Evolutionary conservation across 1,140 invertebrate genomes (phyloP), one percentile per base, ranked within the genome.

Genomic region (Scaptodrosophila lebanonensis): DNA sequence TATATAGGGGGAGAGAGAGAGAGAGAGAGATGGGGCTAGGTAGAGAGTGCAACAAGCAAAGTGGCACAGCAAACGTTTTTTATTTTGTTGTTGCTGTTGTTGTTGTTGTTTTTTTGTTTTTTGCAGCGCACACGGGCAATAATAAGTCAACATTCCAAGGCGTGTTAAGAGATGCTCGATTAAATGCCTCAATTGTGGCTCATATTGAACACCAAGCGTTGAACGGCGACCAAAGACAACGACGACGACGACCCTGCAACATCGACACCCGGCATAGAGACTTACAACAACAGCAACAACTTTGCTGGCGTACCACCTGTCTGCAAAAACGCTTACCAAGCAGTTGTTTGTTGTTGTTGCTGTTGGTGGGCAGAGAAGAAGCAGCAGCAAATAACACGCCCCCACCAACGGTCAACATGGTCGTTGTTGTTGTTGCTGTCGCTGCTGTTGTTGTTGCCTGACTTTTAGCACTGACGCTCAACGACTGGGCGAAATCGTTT

Each of bases 71-170:
- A 11, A 22, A n/a, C n/a, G n/a, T n/a, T n/a, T n/a, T n/a, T n/a
- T n/a, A n/a, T n/a, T n/a, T n/a, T n/a, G n/a, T n/a, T n/a, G n/a
- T n/a, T n/a, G n/a, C n/a, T n/a, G n/a, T n/a, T n/a, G n/a, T n/a
- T n/a, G n/a, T n/a, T n/a, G n/a, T n/a, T n/a, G n/a, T n/a, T n/a
- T n/a, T n/a, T n/a, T n/a, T n/a, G n/a, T n/a, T n/a, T n/a, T n/a
- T n/a, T n/a, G n/a, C n/a, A n/a, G n/a, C n/a, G 66, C 50, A 62
- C 77, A 66, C 76, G 13, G 35, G 66, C 75, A 82, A 83, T 82
- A 82, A 82, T 82, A 82, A 82, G 75, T 82, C 76, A 82, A 83
- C 75, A 82, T 82, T 82, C 75, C 75, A 82, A 82, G 75, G 75
- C 75, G 75, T 82, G 75, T 82, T 82, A 82, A 82, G 75, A 82